Base-by-base conservation (phyloP, 2,888 invertebrate species). In the Germaria angustata region DNA sequence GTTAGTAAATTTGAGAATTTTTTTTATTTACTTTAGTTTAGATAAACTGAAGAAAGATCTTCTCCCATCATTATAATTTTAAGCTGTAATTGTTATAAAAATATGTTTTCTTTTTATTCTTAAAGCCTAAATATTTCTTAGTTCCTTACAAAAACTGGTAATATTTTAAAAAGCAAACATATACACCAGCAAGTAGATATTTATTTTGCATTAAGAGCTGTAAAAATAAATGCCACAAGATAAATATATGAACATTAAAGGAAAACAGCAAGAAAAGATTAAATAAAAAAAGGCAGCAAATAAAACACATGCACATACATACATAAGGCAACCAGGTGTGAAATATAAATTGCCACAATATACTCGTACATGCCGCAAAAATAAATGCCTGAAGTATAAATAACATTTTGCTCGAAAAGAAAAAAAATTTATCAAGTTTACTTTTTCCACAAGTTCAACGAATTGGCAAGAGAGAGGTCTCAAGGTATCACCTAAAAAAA, bases 261-360 rank as follows among this genome's bases (percentile, higher is more conserved):
- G 24, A 32, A 32, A 41, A 15, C n/a, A 46, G 41, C 13, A n/a
- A 24, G 53, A 41, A 11, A 17, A 65, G 22, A 34, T 44, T 20
- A 55, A 44, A 55, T 8, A 5, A 17, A 15, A 53, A 63, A 32
- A 41, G n/a, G 4, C n/a, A 55, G 22, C 34, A 24, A 17, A 44
- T 11, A 4, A 32, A 22, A 32, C 3, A 51, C 22, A 17, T 15
- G 34, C n/a, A 63, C 28, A 6, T 28, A 49, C 44, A 69, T 46
- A 73, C 82, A 85, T 85, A 84, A 86, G 84, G 85, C 86, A 87
- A 86, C 86, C 87, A 88, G 87, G 86, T 87, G 88, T 85, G 85
- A 87, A 87, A 86, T 85, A 87, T 87, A 87, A 88, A 87, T 87
- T 85, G 85, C 84, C 84, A 34, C n/a, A 65, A 53, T 34, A 39